phyloP scores from a whole-genome alignment of 1,140 invertebrate genomes.

The Homarus americanus region DNA sequence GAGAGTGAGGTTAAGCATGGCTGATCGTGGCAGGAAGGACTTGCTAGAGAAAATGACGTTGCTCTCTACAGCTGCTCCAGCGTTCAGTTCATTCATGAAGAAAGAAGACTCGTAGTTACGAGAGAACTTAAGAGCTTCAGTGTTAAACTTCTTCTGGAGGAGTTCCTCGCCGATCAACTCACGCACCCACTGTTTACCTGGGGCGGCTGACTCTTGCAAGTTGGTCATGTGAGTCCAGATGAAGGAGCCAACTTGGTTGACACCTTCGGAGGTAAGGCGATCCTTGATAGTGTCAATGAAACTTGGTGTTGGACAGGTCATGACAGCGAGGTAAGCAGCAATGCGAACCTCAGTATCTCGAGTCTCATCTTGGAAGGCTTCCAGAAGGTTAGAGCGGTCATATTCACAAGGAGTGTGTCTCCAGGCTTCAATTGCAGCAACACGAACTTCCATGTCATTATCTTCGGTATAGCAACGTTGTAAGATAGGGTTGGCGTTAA shows the following conservation, averaged over 20 bases:
- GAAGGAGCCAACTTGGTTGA: slow-evolving; percentile 89
- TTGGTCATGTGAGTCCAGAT: slow-evolving; percentile 89
- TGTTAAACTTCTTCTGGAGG: slow-evolving; percentile 85
- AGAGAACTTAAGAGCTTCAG: slow-evolving; percentile 88
- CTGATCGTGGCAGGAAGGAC: slow-evolving; percentile 90
- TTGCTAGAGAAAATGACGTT: slow-evolving; percentile 93
- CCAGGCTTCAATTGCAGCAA: slow-evolving; percentile 89
- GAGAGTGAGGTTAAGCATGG: slow-evolving; percentile 88
- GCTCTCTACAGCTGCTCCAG: slow-evolving; percentile 84
- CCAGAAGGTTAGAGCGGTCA: slow-evolving; percentile 81
- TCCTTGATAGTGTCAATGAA: slow-evolving; percentile 85
- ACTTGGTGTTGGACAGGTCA: slow-evolving; percentile 86
- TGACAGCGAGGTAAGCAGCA: slow-evolving; percentile 88
- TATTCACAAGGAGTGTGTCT: slow-evolving; percentile 83
- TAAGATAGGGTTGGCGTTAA: slow-evolving; percentile 82
- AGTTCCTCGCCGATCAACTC: slow-evolving; percentile 84
- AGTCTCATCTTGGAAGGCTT: slow-evolving; percentile 84
- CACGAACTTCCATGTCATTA: slow-evolving; percentile 85
- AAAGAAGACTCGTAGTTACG: slow-evolving; percentile 89
- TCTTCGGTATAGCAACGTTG: slow-evolving; percentile 84
- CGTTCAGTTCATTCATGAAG: slow-evolving; percentile 84
- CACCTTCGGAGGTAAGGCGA: slow-evolving; percentile 83
- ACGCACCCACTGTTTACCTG: slow-evolving; percentile 84
- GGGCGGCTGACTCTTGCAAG: slow-evolving; percentile 86
- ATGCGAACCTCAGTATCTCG: slow-evolving; percentile 93